Percentiles rank a stretch among this genome's conserved stretches.
Evolutionary conservation across 1,140 invertebrate genomes (phyloP).

Genomic region (Euura lappo): DNA sequence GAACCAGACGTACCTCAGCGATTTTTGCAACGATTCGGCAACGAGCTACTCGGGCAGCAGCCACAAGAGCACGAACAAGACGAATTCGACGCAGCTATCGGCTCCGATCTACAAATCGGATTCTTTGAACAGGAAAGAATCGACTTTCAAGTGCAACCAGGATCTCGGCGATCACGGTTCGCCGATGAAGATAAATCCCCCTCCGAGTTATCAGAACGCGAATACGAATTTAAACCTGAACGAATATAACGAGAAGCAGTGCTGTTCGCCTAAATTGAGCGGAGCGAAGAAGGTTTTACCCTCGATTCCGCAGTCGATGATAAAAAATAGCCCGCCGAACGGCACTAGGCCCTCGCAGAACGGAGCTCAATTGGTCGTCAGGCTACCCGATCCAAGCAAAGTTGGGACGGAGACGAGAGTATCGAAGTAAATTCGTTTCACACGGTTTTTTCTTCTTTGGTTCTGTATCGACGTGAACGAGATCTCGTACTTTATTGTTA

Average conservation of each 20-base stretch:
- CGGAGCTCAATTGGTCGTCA: slow-evolving; percentile 50
- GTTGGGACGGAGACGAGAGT: slow-evolving; percentile 49
- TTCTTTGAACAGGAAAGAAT: slow-evolving; percentile 31
- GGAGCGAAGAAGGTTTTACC: slow-evolving; percentile 51
- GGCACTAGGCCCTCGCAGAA: slow-evolving; percentile 47
- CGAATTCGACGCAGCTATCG: slow-evolving; percentile 44
- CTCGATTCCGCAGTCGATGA: slow-evolving; percentile 22
- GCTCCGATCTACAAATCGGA: slow-evolving; percentile 43
- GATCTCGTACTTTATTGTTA: slow-evolving; percentile 3
- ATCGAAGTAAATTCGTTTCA: slow-evolving; percentile 37
- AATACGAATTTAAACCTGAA: slow-evolving; percentile 36
- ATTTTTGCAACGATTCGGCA: slow-evolving; percentile 45
- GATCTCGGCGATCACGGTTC: slow-evolving; percentile 38
- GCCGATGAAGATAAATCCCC: slow-evolving; percentile 24
- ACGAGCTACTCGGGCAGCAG: slow-evolving; percentile 44
- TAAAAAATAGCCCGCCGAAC: slow-evolving; percentile 23
- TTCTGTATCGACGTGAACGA: neutral
- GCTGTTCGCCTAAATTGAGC: slow-evolving; percentile 50
- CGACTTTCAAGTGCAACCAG: slow-evolving; percentile 28
- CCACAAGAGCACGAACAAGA: slow-evolving; percentile 48
- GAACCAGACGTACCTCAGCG: slow-evolving; percentile 50
- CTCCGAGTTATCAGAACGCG: slow-evolving; percentile 29
- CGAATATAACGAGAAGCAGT: slow-evolving; percentile 46
- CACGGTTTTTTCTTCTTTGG: too few relatives aligned
- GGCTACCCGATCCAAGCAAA: slow-evolving; percentile 52